Evolutionary conservation across 92 coral and sea anemone species (phyloP), one percentile per base, ranked within the genome.

Genomic region (Porites divaricata): DNA sequence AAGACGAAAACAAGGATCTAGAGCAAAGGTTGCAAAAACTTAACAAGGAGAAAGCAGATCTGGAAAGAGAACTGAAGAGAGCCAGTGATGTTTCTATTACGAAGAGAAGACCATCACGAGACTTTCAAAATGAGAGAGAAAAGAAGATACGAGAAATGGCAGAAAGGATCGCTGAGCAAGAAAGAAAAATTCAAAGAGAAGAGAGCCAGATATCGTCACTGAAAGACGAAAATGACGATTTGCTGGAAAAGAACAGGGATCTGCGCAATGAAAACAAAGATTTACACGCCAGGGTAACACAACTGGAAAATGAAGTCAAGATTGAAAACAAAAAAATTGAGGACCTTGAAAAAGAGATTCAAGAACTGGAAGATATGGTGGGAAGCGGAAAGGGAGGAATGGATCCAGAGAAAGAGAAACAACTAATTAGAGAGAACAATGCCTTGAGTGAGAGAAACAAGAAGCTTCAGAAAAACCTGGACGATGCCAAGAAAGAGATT

Each of bases 61-160:
- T 83, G 71, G 95, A 91, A 70, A 85, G 83, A 67, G 92, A 85
- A 35, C 52, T 85, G 13, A 87, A 84, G 69, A 85, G 76, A 48
- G 53, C 68, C 16, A 75, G 50, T 19, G 75, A 85, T 11, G 84
- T 26, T 45, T 22, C 80, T 17, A 59, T 28, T 54, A 56, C 74
- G 63, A 79, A 76, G 79, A 89, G 83, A 25, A 85, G 73, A 72
- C 62, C 71, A 48, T 72, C 86, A 4, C 81, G 83, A 62, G 91
- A 91, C 51, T 84, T 88, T 28, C 85, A 91, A 50, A 91, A 88
- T 61, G 90, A 91, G 65, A 83, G 84, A 21, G 92, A 91, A 35
- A 91, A 41, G 63, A 83, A 82, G 73, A 75, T 88, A 19, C 83
- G 81, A 21, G 95, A 91, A 2, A 63, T 88, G 57, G 81, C 78